Percentiles rank a stretch among this genome's conserved stretches.
Evolutionary conservation across 2,888 invertebrate genomes (phyloP).

Genomic region (Sisyra terminalis): DNA sequence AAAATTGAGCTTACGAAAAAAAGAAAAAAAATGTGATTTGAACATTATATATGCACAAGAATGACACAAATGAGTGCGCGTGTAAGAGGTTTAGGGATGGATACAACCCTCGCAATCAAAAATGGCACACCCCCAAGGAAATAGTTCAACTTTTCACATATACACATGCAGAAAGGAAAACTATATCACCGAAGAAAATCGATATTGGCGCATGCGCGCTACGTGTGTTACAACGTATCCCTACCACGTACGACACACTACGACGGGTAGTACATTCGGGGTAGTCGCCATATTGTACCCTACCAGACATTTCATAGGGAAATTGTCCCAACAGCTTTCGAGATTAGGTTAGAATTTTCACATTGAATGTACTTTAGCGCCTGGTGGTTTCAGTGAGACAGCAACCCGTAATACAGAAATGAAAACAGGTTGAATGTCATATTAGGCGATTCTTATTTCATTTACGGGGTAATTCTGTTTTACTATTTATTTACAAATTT

Average conservation of each 20-base stretch:
- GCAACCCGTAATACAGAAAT: too few relatives aligned
- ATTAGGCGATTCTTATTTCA: not conserved
- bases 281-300: not conserved
- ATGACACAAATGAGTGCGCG: too few relatives aligned
- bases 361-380: not conserved
- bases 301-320: not conserved
- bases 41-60: too few relatives aligned
- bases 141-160: too few relatives aligned
- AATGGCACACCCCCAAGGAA: too few relatives aligned
- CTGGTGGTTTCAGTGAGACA: not conserved
- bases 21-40: too few relatives aligned
- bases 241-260: not conserved
- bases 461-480: too few relatives aligned
- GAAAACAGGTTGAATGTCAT: too few relatives aligned
- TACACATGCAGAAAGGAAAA: not conserved
- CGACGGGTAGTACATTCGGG: not conserved
- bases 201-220: slow-evolving; percentile 5
- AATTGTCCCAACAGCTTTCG: not conserved
- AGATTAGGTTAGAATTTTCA: slow-evolving; percentile 1
- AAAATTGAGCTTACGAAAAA: too few relatives aligned
- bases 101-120: too few relatives aligned
- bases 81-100: too few relatives aligned
- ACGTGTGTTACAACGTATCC: not conserved
- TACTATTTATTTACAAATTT: too few relatives aligned
- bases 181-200: slow-evolving; percentile 2